Evolutionary conservation across 2,113 vertebrate species (phyloP), one percentile per base, ranked within the genome.

Genomic region (Cryptotis parvus): DNA sequence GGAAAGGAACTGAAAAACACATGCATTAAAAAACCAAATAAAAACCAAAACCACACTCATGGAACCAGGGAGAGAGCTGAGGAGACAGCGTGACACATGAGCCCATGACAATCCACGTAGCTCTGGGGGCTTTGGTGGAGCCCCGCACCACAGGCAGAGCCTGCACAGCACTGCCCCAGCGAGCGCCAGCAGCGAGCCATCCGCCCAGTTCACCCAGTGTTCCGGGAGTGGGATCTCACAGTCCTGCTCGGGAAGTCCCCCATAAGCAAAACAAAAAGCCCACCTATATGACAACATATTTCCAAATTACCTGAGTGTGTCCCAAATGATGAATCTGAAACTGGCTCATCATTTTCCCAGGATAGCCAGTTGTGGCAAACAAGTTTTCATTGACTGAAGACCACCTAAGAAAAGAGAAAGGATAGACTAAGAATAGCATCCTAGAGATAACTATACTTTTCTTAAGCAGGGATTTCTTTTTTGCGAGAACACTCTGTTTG

Each of bases 331-430:
- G 99, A 95, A 99, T 98, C 65, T 99, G 97, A 74, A 99, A 95
- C 3, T 99, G 99, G 95, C 98, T 99, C 52, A 87, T 96, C 96
- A 99, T 98, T 97, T 99, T 99, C 91, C 99, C 99, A n/a, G 99
- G 99, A 97, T 98, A 99, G 85, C 99, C 99, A 29, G 98, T 99
- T 45, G 99, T 99, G 93, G 99, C 98, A 94, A 99, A 99, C 33
- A 99, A 96, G 94, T 99, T 98, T 96, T 99, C 99, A 93, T 98
- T 99, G 91, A 98, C 98, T 87, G 93, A 98, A 41, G 99, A 99
- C 99, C 99, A 99, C 95, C 99, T 99, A 89, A 37, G 41, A 91
- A 69, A 96, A 84, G 91, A 89, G 1, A 81, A 89, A 0, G 0
- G 4, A 24, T 52, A 39, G 52, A 91, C 41, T n/a, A 33, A 65